Evolutionary conservation across 1,140 invertebrate species (phyloP).

Genomic region (Rhagoletis pomonella): DNA sequence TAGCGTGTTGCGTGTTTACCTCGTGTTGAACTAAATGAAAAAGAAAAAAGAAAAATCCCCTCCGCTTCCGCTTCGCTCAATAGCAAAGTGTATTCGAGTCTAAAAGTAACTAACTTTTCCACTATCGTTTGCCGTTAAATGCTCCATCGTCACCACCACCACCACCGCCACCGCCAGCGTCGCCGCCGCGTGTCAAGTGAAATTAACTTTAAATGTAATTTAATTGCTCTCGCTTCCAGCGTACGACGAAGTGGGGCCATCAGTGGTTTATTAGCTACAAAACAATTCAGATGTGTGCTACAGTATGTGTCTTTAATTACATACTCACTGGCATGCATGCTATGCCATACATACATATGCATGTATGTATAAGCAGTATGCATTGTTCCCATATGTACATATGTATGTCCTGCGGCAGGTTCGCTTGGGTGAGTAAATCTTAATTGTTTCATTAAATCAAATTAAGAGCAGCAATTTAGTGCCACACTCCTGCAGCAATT

Average conservation of each 20-base stretch:
- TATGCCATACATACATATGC: neutral
- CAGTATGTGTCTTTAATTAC: neutral
- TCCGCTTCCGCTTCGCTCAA: neutral
- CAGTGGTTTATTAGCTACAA: conserved; percentile 8
- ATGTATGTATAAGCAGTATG: neutral
- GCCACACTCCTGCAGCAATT: too few species aligned
- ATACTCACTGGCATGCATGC: too few species aligned
- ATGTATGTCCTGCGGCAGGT: neutral
- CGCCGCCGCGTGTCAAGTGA: conserved; percentile 15
- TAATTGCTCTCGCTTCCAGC: conserved; percentile 21
- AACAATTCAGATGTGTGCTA: neutral
- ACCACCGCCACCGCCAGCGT: too few species aligned
- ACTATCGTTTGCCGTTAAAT: conserved; percentile 33
- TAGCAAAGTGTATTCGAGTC: neutral
- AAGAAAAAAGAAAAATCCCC: neutral
- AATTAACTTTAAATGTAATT: conserved; percentile 50
- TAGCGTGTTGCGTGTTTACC: conserved; percentile 38
- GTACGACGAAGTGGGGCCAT: neutral
- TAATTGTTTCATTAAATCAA: neutral
- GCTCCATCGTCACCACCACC: neutral
- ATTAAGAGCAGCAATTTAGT: neutral
- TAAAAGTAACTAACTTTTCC: neutral
- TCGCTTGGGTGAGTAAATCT: neutral
- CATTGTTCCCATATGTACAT: neutral
- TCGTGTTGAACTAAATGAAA: neutral